Evolutionary conservation across 2,113 vertebrate species (phyloP), one percentile per base, ranked within the genome.

Genomic region (Leucoraja erinaceus): DNA sequence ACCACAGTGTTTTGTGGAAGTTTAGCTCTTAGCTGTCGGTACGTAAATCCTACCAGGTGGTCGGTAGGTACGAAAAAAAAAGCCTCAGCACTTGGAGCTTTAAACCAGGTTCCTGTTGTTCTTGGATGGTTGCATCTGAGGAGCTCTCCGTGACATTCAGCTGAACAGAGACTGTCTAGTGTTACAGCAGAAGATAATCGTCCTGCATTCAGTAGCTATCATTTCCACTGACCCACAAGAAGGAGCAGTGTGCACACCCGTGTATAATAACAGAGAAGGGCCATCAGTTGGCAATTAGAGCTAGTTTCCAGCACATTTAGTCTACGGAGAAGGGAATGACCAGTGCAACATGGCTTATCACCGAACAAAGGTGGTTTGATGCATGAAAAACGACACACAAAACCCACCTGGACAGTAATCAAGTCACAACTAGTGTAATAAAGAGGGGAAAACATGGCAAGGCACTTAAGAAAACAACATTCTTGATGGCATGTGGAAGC

Each of bases 161-260:
- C 95, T 95, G 93, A 93, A 94, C 93, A 95, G 95, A 95, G 94
- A 94, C 84, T 93, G 93, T 94, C 94, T 97, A 95, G 72, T 93
- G 94, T 97, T 97, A 96, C 96, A 95, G 94, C 94, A 95, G 95
- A 95, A 95, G 94, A 94, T 95, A 94, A 95, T 95, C 94, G 94
- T 79, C 95, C 94, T 68, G 95, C 95, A 95, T 95, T 93, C 93
- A 79, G 94, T 94, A 94, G 95, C 96, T 94, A 93, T 96, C 96
- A 95, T 95, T 95, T 96, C 95, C 96, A 96, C 0, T 96, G 97
- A 96, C 97, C 96, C 96, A 94, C 79, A 94, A 93, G 66, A 95
- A 94, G 95, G 94, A 94, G 94, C 93, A 93, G 93, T 94, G 79
- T 0, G 94, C 94, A 93, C 79, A 93, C 93, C 93, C 0, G 20